A percentile compares a stretch with the other conserved stretches of the same genome.
phyloP scores from a whole-genome alignment of 2,113 vertebrate genomes.

The Stegastes partitus region DNA sequence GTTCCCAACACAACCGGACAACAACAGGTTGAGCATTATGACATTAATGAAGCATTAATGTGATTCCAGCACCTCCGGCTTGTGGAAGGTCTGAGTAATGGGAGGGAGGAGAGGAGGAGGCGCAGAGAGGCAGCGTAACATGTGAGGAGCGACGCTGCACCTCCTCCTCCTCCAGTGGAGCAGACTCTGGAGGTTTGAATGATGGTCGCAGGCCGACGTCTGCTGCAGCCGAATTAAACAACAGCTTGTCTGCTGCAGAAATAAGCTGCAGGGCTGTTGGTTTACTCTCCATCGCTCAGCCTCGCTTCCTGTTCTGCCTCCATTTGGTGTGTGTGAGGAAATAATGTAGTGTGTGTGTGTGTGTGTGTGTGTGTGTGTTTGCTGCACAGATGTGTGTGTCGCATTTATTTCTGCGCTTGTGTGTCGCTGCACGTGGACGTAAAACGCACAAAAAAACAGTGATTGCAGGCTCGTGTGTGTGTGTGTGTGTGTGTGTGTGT shows the following conservation, averaged over 20 bases:
- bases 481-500: neutral
- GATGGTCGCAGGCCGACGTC: conserved; percentile 64
- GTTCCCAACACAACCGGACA: neutral
- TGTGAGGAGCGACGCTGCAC: conserved; percentile 23
- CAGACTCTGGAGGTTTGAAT: conserved; percentile 77
- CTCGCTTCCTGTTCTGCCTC: conserved; percentile 49
- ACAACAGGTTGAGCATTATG: conserved; percentile 55
- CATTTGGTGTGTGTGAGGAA: conserved; percentile 77
- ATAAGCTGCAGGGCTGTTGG: conserved; percentile 76
- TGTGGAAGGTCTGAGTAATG: neutral
- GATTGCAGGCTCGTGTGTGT: conserved; percentile 71
- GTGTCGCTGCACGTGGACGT: neutral
- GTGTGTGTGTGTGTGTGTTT: neutral
- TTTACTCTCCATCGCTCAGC: conserved; percentile 66
- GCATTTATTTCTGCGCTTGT: conserved; percentile 8
- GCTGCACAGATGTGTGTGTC: neutral
- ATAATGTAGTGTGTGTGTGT: conserved; percentile 8
- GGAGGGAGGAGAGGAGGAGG: conserved; percentile 21
- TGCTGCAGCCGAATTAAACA: conserved; percentile 79
- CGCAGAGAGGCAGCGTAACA: conserved; percentile 50
- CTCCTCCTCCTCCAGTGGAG: conserved; percentile 63
- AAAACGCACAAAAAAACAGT: conserved; percentile 31
- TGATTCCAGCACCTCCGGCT: conserved; percentile 38
- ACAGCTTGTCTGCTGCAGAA: conserved; percentile 78
- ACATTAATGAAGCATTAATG: conserved; percentile 55